These are phyloP conservation scores for Mormyrus iriodes DNA, from an alignment of 2,113 vertebrate species.

Conservation along the genomic window DNA sequence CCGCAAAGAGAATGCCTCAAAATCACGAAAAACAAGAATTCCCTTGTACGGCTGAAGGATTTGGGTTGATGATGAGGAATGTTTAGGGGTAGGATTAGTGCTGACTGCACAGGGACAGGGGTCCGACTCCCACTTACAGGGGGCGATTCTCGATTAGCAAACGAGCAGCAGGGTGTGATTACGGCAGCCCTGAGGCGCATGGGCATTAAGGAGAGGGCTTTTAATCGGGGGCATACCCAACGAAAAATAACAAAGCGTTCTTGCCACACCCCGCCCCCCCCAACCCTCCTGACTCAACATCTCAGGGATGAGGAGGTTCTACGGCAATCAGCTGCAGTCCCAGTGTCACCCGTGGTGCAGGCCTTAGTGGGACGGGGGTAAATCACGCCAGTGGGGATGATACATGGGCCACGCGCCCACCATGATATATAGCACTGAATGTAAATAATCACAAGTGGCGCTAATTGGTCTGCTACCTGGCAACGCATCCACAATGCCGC, in stretches of 20 bases:
- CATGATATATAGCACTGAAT: conserved; percentile 85
- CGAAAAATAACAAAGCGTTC: neutral
- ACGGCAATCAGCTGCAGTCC: conserved; percentile 46
- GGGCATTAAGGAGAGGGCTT: neutral
- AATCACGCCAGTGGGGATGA: conserved; percentile 82
- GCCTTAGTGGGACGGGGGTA: conserved; percentile 78
- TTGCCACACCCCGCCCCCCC: neutral
- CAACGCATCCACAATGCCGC: conserved; percentile 67
- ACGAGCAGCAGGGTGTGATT: neutral
- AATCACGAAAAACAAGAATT: conserved; percentile 52
- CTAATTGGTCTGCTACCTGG: conserved; percentile 78
- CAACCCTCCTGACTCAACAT: conserved; percentile 37
- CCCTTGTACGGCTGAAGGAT: conserved; percentile 9
- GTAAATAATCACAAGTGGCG: conserved; percentile 81
- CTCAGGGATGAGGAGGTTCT: conserved; percentile 18
- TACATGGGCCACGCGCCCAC: conserved; percentile 79
- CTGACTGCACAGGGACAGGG: neutral
- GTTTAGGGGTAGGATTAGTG: neutral
- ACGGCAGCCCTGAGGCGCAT: neutral
- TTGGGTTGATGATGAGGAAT: neutral
- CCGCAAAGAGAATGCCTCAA: conserved; percentile 57
- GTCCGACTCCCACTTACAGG: neutral
- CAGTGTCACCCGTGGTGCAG: conserved; percentile 74
- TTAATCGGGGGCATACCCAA: neutral
- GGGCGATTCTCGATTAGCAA: neutral